phyloP scores from a whole-genome alignment of 1,140 invertebrate species.

The Anastatus disparis region DNA sequence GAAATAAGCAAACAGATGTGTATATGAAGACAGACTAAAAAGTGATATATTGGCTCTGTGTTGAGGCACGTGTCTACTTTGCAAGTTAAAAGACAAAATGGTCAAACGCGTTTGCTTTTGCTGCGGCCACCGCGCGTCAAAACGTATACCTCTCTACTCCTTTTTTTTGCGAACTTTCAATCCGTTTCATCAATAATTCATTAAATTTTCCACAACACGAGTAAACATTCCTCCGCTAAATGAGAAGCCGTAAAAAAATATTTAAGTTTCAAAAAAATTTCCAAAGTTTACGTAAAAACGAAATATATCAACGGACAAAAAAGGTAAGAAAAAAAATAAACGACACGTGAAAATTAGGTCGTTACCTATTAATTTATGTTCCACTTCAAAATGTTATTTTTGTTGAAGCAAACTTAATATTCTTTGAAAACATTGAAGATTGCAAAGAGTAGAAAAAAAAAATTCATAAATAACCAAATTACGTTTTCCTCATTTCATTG shows the following conservation, averaged over 20 bases:
- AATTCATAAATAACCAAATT: constrained; percentile 31
- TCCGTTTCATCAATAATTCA: constrained; percentile 38
- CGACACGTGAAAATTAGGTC: constrained; percentile 20
- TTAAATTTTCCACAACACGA: constrained; percentile 32
- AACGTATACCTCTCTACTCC: too few species aligned
- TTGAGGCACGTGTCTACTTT: constrained; percentile 28
- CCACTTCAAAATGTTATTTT: too few species aligned
- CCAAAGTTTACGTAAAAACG: too few species aligned
- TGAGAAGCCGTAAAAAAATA: neutral
- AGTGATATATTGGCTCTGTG: constrained; percentile 17
- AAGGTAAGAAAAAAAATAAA: neutral
- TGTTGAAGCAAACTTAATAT: too few species aligned
- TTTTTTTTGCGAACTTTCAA: constrained; percentile 27
- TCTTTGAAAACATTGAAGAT: too few species aligned
- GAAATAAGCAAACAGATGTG: too few species aligned
- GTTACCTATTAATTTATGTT: too few species aligned
- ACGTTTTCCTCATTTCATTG: constrained; percentile 16
- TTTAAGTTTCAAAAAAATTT: neutral
- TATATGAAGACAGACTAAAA: constrained; percentile 4
- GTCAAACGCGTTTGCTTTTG: constrained; percentile 11
- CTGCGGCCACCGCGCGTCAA: too few species aligned
- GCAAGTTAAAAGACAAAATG: constrained; percentile 37
- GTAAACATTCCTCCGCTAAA: constrained; percentile 11
- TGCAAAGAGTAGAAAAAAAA: too few species aligned
- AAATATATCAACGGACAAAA: neutral